phyloP scores from a whole-genome alignment of 2,888 invertebrate species.

The Drosophila nr. medialis region DNA sequence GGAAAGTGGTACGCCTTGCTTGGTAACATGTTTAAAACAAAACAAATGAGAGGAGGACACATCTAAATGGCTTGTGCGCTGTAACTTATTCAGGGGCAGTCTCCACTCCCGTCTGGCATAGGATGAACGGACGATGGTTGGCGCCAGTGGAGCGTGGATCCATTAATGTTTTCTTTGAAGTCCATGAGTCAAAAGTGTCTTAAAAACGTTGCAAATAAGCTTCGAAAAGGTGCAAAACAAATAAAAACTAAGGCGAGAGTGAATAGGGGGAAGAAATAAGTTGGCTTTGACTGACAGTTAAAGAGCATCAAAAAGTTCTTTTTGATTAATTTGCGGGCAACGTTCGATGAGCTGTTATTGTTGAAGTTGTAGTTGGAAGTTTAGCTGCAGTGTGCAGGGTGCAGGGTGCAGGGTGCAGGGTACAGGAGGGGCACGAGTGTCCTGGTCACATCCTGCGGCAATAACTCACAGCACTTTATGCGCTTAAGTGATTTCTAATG shows the following conservation, averaged over 20 bases:
- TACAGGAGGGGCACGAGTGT: conserved; percentile 18
- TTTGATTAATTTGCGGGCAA: conserved; percentile 68
- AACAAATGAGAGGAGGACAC: not conserved
- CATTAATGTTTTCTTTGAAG: conserved; percentile 65
- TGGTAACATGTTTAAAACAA: not conserved
- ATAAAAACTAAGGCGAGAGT: not conserved
- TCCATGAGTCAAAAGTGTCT: conserved; percentile 70
- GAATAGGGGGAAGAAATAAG: not conserved
- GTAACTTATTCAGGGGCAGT: not conserved
- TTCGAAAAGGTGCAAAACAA: conserved; percentile 16
- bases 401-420: not conserved
- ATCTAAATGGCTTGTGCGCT: not conserved
- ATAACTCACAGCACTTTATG: conserved; percentile 80
- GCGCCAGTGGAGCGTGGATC: conserved; percentile 43
- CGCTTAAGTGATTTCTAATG: conserved; percentile 81
- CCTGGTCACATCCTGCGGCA: conserved; percentile 75
- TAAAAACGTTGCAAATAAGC: conserved; percentile 23
- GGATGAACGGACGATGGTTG: not conserved
- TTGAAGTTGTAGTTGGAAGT: not conserved
- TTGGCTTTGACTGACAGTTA: conserved; percentile 8
- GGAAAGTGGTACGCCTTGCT: not conserved
- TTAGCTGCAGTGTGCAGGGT: not conserved
- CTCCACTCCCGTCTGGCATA: not conserved
- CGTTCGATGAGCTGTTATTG: conserved; percentile 23
- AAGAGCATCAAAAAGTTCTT: conserved; percentile 37